Percentiles rank a stretch among this genome's conserved stretches.
Conservation (phyloP, 2,113 vertebrate species). For the Nycticebus coucang region DNA sequence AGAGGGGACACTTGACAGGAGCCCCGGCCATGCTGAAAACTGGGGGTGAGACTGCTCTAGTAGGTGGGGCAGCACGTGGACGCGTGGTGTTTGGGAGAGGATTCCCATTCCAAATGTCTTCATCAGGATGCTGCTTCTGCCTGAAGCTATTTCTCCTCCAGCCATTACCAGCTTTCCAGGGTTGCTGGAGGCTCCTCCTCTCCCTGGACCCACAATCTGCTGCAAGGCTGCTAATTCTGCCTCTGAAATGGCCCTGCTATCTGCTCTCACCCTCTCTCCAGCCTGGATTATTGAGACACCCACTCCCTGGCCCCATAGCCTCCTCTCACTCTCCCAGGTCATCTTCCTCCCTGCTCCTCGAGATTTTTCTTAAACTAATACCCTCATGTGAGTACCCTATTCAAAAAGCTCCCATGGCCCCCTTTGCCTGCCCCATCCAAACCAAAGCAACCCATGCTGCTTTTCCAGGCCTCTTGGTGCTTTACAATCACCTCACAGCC, state of each 20-base stretch:
- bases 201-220: neutral
- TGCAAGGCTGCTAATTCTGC: neutral
- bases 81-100: accelerated
- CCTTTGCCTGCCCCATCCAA: neutral
- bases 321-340: neutral
- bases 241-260: neutral
- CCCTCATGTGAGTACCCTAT: neutral
- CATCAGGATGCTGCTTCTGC: accelerated
- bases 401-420: neutral
- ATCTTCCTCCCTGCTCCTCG: neutral
- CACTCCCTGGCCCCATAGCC: too few species aligned
- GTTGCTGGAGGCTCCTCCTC: neutral
- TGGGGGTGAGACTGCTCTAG: too few species aligned
- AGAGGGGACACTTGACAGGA: neutral
- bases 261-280: accelerated
- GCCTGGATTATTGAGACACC: neutral
- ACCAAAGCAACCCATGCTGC: too few species aligned
- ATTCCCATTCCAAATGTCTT: neutral
- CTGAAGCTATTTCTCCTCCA: neutral
- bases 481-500: neutral
- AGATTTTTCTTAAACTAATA: neutral
- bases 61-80: accelerated
- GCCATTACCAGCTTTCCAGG: neutral
- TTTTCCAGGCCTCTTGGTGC: accelerated
- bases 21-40: neutral